Base-by-base conservation (phyloP, 2,113 vertebrate species). In the Elephantulus edwardii region DNA sequence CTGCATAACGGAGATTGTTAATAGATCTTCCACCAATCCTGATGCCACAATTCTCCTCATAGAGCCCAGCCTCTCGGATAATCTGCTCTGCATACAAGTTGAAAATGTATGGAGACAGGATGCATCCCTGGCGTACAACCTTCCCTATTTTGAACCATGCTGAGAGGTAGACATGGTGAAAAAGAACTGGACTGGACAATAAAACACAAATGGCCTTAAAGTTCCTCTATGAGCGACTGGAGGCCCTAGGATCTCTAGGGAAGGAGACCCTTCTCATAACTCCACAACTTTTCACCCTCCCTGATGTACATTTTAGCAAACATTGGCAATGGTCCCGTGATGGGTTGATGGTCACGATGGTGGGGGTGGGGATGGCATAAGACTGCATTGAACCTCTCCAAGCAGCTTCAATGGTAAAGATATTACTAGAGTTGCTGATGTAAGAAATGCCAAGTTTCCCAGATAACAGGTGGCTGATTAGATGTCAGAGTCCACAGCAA, bases 401-500 rank as follows among this genome's bases (percentile, higher is more conserved):
- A 68, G 81, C 4, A 75, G 38, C 28, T 83, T 81, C 26, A 44
- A 52, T 42, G 60, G 24, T 77, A 12, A 87, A 83, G 52, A 40
- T 52, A 86, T 93, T 83, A 22, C 40, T 77, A 76, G 44, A 56
- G 44, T 89, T 86, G 26, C 30, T 82, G 52, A 84, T 78, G 13
- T 75, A 89, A 87, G 70, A 87, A 78, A 88, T 10, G 19, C 26
- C 44, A 91, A 87, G 20, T 77, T 92, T 86, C 91, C 56, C n/a
- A 86, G 50, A 56, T 83, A 77, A 80, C 35, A 77, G 60, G 72
- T 90, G 38, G 52, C 68, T 66, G 6, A 33, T 92, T 87, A 77
- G 80, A 91, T 91, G 52, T 85, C n/a, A 92, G 80, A 84, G 85
- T 94, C 92, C 82, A 75, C 54, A 56, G 68, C 38, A 84, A 91